Percentiles rank a stretch among this genome's conserved stretches.
Conservation (phyloP, 35 echinoderm and acorn worm species). For the Heliocidaris erythrogramma region DNA sequence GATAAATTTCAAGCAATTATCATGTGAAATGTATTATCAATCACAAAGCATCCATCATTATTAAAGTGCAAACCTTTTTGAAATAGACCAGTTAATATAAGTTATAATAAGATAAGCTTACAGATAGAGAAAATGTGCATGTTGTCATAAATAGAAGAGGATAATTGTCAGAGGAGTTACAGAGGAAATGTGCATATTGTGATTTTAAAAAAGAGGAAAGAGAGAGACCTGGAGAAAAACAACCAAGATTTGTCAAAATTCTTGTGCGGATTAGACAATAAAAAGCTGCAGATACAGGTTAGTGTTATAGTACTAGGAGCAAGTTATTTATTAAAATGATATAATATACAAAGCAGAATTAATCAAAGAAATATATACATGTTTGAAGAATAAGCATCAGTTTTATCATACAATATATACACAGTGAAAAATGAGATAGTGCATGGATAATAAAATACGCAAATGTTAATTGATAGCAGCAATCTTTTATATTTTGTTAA, state of each 20-base stretch:
- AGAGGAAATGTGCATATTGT: too few relatives aligned
- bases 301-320: background rate
- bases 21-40: background rate
- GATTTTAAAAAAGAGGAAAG: too few relatives aligned
- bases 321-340: slow-evolving; percentile 6
- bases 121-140: background rate
- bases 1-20: too few relatives aligned
- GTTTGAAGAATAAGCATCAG: background rate
- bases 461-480: background rate
- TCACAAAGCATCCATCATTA: background rate
- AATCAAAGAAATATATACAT: background rate
- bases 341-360: background rate
- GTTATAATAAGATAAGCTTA: background rate
- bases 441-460: background rate
- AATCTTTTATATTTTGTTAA: background rate
- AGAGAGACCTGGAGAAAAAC: background rate
- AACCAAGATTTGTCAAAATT: background rate
- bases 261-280: background rate
- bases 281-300: background rate
- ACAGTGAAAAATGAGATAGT: background rate
- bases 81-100: background rate
- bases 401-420: slow-evolving; percentile 17
- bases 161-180: background rate
- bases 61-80: background rate
- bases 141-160: background rate